Evolutionary conservation across 2,113 vertebrate species (phyloP).

Genomic region (Dolichotis patagonum): DNA sequence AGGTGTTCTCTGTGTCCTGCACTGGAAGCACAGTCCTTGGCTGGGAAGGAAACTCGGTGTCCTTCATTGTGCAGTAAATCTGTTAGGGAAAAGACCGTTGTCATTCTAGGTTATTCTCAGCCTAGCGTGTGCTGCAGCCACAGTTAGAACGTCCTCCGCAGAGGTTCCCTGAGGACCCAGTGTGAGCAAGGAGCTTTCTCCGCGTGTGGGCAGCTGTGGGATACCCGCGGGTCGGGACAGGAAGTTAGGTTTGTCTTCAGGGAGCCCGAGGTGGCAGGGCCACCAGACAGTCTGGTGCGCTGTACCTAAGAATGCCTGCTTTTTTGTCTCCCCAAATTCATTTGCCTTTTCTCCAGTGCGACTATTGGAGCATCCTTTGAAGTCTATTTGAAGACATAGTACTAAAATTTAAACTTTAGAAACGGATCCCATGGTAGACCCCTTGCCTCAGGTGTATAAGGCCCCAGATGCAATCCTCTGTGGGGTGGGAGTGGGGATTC

Average conservation of each 20-base stretch:
- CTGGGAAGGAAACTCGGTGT: neutral
- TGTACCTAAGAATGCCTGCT: neutral
- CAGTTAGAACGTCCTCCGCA: neutral
- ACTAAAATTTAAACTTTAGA: neutral
- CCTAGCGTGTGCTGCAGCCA: neutral
- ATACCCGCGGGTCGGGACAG: too few relatives aligned
- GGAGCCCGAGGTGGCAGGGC: neutral
- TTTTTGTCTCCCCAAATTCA: neutral
- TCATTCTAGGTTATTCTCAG: neutral
- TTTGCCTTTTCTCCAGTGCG: conserved; percentile 5
- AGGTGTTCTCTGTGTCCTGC: neutral
- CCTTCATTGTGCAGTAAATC: neutral
- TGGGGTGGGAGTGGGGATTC: neutral
- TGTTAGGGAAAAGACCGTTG: neutral
- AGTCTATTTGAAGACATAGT: neutral
- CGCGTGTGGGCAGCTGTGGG: too few relatives aligned
- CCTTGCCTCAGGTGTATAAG: neutral
- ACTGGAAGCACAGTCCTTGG: neutral
- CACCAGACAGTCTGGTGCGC: too few relatives aligned
- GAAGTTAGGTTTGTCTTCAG: neutral
- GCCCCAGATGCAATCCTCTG: neutral
- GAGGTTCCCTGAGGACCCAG: neutral
- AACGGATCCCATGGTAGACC: neutral
- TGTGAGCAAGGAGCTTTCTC: neutral
- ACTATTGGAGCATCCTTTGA: neutral